Conservation (phyloP, 1,140 invertebrate genomes). For the Mylabris phalerata region DNA sequence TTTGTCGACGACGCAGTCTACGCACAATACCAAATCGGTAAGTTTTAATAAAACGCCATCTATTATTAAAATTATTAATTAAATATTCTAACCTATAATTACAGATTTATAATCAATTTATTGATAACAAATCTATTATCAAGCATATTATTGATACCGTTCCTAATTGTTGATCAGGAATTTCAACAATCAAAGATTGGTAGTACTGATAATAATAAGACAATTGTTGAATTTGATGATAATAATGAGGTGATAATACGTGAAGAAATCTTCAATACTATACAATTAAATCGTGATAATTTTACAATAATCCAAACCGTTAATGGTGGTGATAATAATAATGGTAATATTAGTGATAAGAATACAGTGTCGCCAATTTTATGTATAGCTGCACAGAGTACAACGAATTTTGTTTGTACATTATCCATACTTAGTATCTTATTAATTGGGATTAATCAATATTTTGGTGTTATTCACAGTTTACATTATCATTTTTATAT, state of each 20-base stretch:
- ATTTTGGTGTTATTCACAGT: conserved; percentile 80
- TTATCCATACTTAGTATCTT: conserved; percentile 52
- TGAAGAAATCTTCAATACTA: conserved; percentile 12
- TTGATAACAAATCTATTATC: conserved; percentile 58
- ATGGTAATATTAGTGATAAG: neutral
- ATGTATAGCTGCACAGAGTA: conserved; percentile 48
- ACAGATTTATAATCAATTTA: conserved; percentile 64
- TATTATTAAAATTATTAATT: too few relatives aligned
- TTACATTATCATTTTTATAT: conserved; percentile 74
- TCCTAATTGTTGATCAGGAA: conserved; percentile 47
- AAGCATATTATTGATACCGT: conserved; percentile 53
- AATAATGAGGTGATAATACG: neutral
- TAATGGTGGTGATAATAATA: neutral
- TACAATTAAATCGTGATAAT: neutral
- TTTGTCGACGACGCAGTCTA: conserved; percentile 45
- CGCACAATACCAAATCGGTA: conserved; percentile 41
- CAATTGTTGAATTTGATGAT: neutral
- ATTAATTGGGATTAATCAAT: conserved; percentile 78
- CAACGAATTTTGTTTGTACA: conserved; percentile 48
- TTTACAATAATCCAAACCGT: neutral
- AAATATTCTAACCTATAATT: conserved; percentile 24
- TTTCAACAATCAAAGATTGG: neutral
- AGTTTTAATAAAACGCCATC: conserved; percentile 8
- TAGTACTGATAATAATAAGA: neutral
- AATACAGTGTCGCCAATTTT: conserved; percentile 15